phyloP scores from a whole-genome alignment of 2,113 vertebrate genomes.

The Oxyruncus cristatus region DNA sequence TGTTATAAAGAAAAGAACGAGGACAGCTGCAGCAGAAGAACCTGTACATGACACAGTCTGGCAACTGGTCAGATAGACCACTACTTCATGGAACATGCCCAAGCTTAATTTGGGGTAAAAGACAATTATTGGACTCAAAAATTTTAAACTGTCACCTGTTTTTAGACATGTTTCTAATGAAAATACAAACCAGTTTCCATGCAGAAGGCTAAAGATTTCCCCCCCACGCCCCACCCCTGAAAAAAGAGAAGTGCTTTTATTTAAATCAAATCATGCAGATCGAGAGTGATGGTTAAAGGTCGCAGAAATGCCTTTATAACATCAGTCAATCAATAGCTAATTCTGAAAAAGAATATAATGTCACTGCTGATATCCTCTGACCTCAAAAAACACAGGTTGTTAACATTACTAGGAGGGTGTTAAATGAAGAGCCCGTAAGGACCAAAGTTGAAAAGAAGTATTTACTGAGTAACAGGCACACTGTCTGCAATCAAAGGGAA shows the following conservation, averaged over 20 bases:
- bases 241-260: neutral
- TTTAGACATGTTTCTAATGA: neutral
- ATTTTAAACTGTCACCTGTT: neutral
- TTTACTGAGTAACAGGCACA: neutral
- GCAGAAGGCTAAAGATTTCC: neutral
- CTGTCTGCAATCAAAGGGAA: neutral
- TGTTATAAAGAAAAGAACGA: neutral
- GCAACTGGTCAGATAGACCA: neutral
- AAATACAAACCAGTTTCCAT: neutral
- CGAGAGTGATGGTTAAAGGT: neutral
- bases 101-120: neutral
- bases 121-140: neutral
- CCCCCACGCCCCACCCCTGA: accelerated
- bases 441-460: neutral
- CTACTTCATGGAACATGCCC: neutral
- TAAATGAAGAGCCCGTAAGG: neutral
- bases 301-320: neutral
- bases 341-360: neutral
- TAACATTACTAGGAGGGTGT: neutral
- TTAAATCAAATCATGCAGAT: neutral
- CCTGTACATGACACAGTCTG: neutral
- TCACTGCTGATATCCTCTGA: neutral
- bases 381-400: neutral
- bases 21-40: neutral
- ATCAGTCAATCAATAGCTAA: neutral